These are phyloP conservation scores for Cavia porcellus DNA, from an alignment of 2,113 vertebrate species.

Conservation along the genomic window DNA sequence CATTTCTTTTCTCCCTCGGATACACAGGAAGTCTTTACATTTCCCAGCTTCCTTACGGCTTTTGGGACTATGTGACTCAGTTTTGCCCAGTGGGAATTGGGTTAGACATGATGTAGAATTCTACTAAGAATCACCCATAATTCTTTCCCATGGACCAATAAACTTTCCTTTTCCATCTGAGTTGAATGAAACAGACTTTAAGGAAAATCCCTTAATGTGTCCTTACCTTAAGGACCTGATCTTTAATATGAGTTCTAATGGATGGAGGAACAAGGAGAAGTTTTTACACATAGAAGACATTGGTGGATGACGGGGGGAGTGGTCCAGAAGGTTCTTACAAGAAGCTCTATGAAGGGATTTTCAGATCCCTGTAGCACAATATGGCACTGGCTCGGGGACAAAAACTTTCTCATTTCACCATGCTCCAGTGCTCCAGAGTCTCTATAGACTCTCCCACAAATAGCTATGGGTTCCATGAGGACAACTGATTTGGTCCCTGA, in stretches of 20 bases:
- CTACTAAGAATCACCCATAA: not conserved
- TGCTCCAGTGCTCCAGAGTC: not conserved
- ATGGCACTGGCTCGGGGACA: not conserved
- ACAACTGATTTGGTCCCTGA: not conserved
- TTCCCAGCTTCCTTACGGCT: not conserved
- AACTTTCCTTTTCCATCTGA: not conserved
- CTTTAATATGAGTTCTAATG: not conserved
- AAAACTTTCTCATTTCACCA: not conserved
- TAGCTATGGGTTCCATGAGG: not conserved
- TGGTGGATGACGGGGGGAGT: not conserved
- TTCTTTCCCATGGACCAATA: not conserved
- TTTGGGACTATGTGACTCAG: not conserved
- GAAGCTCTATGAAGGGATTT: not conserved
- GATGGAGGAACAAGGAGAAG: not conserved
- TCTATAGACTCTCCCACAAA: not conserved
- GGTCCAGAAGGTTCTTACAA: not conserved
- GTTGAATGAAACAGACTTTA: not conserved
- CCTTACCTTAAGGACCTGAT: not conserved
- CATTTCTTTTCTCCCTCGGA: not conserved
- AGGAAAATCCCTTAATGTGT: not conserved
- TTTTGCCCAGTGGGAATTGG: not conserved
- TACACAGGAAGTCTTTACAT: not conserved
- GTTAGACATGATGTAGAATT: not conserved
- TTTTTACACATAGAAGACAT: not conserved
- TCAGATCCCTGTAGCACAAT: fast-evolving